Conservation (phyloP, 1,140 invertebrate genomes). For the Pogonomyrmex barbatus region DNA sequence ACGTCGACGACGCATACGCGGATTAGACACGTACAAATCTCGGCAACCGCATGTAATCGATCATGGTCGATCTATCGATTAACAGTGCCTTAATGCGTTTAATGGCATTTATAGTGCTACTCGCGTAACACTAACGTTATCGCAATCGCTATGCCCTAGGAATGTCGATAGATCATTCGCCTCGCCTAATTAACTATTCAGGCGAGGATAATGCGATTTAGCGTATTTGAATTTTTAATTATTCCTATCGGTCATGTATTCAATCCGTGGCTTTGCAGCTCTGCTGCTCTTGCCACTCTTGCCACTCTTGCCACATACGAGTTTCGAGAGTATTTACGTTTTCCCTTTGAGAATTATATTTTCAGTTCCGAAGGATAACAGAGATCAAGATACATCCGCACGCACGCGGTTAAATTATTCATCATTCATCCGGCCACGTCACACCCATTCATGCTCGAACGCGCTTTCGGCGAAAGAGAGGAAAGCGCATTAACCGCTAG, state of each 20-base stretch:
- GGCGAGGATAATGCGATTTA: constrained; percentile 29
- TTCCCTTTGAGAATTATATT: constrained; percentile 18
- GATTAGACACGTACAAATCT: neutral
- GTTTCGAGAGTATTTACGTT: constrained; percentile 19
- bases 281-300: no score
- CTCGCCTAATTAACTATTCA: constrained; percentile 39
- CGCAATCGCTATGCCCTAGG: constrained; percentile 10
- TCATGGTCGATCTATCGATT: constrained; percentile 39
- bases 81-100: constrained; percentile 21
- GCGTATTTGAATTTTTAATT: constrained; percentile 41
- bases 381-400: constrained; percentile 28
- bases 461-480: constrained; percentile 38
- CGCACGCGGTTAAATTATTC: constrained; percentile 36
- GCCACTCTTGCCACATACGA: neutral
- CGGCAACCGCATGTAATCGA: constrained; percentile 40
- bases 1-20: neutral
- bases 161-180: constrained; percentile 39
- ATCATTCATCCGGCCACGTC: neutral
- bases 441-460: constrained; percentile 17
- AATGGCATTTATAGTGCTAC: constrained; percentile 37
- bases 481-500: constrained; percentile 36
- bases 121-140: constrained; percentile 30
- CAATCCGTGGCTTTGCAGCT: neutral
- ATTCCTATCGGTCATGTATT: neutral
- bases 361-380: constrained; percentile 5